Evolutionary conservation across 2,797 vertebrate genomes (phyloP), one percentile per base, ranked within the genome.

Genomic region (Microctenopoma stevenorrisi): DNA sequence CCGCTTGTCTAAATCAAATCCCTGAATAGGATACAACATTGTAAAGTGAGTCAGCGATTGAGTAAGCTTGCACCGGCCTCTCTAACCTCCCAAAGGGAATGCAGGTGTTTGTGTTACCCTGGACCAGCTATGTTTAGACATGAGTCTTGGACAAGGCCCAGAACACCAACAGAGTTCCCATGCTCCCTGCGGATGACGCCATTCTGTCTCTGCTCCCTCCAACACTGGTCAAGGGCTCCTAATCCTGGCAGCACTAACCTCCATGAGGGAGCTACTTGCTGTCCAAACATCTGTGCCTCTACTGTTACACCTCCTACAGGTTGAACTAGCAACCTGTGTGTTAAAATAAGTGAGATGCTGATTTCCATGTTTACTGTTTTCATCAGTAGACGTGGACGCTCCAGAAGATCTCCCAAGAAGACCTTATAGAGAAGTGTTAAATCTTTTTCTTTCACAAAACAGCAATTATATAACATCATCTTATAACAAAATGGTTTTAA

Each of bases 91-190:
- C 89, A 67, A 38, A 79, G 86, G 88, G 84, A 84, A 72, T 87
- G 78, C 86, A 91, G 89, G 88, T 91, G 89, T 92, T 87, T 90
- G 85, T 87, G 82, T 89, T 87, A 83, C 71, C 76, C 65, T 51
- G 59, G 77, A 81, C 81, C 70, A 62, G 83, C 83, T 88, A 87
- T 91, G 88, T 92, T 91, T 90, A 88, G 86, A 89, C 85, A 85
- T 33, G 72, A 81, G 72, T 77, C 77, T 89, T 90, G 90, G 87
- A 91, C 72, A 70, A 72, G 79, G 75, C 77, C 85, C 82, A 88
- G 71, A 81, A 77, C 73, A 74, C 74, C 79, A 81, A 40, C 82
- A 81, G 76, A 82, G 76, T 78, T 72, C 15, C 72, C 28, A 15
- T 43, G 79, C 74, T 88, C 84, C 74, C 88, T 6, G 54, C 25